A percentile compares a stretch with the other conserved stretches of the same genome.
Conservation (phyloP, 2,888 invertebrate genomes). For the Mesodorylaimus sp. region DNA sequence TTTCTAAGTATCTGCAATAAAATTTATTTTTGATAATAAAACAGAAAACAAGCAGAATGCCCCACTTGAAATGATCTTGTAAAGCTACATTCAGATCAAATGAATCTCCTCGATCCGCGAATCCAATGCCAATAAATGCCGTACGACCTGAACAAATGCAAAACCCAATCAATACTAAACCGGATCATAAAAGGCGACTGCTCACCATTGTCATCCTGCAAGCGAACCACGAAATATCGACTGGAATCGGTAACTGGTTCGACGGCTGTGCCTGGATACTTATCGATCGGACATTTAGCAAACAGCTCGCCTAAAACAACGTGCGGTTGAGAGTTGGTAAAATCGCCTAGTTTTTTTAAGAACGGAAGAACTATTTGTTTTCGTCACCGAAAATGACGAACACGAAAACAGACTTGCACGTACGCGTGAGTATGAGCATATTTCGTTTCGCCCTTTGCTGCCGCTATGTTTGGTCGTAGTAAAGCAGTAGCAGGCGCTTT, state of each 20-base stretch:
- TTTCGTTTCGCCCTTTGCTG: too few relatives aligned
- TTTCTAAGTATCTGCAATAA: constrained; percentile 48
- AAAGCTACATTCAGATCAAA: constrained; percentile 95
- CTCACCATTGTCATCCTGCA: constrained; percentile 75
- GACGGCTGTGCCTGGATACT: constrained; percentile 79
- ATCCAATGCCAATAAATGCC: constrained; percentile 91
- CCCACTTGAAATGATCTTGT: constrained; percentile 79
- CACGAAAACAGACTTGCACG: too few relatives aligned
- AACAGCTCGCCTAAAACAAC: constrained; percentile 51
- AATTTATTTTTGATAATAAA: not conserved
- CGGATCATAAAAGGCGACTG: constrained; percentile 55
- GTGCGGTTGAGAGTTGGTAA: too few relatives aligned
- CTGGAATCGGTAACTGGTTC: constrained; percentile 93
- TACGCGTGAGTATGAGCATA: too few relatives aligned
- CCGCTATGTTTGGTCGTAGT: too few relatives aligned
- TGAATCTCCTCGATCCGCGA: constrained; percentile 89
- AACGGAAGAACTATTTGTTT: constrained; percentile 9
- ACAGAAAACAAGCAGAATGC: not conserved
- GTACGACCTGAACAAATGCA: constrained; percentile 31
- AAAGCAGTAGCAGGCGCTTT: too few relatives aligned
- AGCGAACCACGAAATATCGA: constrained; percentile 81
- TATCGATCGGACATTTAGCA: constrained; percentile 83
- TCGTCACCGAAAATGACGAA: too few relatives aligned
- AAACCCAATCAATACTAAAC: constrained; percentile 80
- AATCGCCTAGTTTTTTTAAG: not conserved